Evolutionary conservation across 2,113 vertebrate species (phyloP), one percentile per base, ranked within the genome.

Genomic region (Callocephalon fimbriatum): DNA sequence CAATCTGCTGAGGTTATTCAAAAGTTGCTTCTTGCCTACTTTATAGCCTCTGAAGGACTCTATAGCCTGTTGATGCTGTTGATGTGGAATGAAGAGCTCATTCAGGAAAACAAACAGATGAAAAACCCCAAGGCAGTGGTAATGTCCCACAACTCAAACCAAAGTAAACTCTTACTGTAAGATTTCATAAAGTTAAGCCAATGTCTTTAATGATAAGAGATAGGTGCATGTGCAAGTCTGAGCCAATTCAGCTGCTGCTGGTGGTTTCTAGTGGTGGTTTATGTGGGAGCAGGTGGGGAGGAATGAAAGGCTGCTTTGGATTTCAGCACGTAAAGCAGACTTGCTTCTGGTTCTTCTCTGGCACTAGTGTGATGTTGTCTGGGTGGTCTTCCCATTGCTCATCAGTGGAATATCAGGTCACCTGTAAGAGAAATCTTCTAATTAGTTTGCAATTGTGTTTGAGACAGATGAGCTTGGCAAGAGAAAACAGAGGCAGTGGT

Each of bases 261-360:
- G 14, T 78, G 37, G 51, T 71, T 95, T 63, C 84, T 48, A 3
- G 29, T 6, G 65, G 62, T 71, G 80, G 31, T 68, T 94, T 72
- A 4, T 73, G 63, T 22, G 29, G 56, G 61, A 93, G 83, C 94
- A 96, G 88, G 79, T 96, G 79, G 66, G 78, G 23, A 70, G 59
- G 59, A 77, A 50, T 86, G 74, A 93, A 86, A 86, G 54, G n/a
- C 32, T 83, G 25, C 18, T 91, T 67, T 91, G 54, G 89, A 22
- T 48, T 79, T 89, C 71, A 63, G 63, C 88, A 84, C 12, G 21
- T 74, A 80, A 95, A 88, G 56, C 83, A 95, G 88, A 37, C 20
- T 90, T 76, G 44, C 75, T 92, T 93, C 94, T 96, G 93, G 75
- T 88, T 93, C 91, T 92, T 86, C 88, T 93, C 90, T 86, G 82